Conservation (phyloP, 2,888 invertebrate genomes). For the Drosophila demipolita region DNA sequence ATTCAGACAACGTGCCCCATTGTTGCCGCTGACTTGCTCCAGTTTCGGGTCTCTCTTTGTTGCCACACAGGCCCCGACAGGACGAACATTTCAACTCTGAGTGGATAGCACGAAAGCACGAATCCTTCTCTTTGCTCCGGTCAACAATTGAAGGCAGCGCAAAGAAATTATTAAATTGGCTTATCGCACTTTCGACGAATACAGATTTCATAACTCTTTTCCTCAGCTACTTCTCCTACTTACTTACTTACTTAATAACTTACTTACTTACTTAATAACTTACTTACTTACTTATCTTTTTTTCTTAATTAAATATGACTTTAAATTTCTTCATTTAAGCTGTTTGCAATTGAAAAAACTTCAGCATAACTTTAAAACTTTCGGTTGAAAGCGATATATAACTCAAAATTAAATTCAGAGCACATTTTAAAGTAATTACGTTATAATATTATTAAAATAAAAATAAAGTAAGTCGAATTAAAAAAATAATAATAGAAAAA, state of each 20-base stretch:
- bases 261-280: no score
- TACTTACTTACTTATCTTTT: no score
- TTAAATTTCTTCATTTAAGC: no score
- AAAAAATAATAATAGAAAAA: no score
- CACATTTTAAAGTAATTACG: no score
- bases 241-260: not conserved
- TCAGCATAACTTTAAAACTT: no score
- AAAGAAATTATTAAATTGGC: conserved; percentile 36
- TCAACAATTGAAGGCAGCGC: conserved; percentile 16
- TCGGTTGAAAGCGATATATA: no score
- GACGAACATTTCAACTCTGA: not conserved
- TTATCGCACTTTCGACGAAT: not conserved
- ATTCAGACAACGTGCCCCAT: conserved; percentile 57
- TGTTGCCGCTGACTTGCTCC: conserved; percentile 41
- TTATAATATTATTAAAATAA: no score
- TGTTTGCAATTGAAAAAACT: no score
- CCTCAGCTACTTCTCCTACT: not conserved
- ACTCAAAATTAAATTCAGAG: no score
- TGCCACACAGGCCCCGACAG: not conserved
- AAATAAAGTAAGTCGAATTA: no score
- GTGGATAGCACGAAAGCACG: conserved; percentile 6
- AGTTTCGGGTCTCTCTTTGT: conserved; percentile 27
- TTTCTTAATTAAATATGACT: not conserved
- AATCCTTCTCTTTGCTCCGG: conserved; percentile 14
- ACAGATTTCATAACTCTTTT: not conserved